Percentiles rank a stretch among this genome's conserved stretches.
Evolutionary conservation across 92 coral and sea anemone species (phyloP).

Genomic region (Heliopora coerulea): DNA sequence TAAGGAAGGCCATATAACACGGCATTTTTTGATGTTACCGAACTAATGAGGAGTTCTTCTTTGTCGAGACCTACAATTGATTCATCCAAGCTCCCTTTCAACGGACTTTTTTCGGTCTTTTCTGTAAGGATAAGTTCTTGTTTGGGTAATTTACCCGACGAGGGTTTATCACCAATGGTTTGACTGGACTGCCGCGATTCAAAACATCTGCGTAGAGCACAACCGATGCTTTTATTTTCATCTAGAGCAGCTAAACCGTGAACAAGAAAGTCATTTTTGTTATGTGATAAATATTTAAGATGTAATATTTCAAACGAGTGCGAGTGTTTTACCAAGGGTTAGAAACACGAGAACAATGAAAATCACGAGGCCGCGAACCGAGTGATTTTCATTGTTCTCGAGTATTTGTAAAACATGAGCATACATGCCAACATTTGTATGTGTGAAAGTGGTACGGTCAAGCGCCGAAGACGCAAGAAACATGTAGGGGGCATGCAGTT

Average conservation of each 20-base stretch:
- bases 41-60: conserved; percentile 59
- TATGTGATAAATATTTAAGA: too few relatives aligned
- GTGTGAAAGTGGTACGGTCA: too few relatives aligned
- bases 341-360: too few relatives aligned
- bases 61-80: conserved; percentile 29
- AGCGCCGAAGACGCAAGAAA: too few relatives aligned
- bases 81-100: conserved; percentile 5
- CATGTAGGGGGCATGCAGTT: too few relatives aligned
- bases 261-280: not conserved
- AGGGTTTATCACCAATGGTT: too few relatives aligned
- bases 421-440: too few relatives aligned
- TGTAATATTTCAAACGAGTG: too few relatives aligned
- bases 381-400: too few relatives aligned
- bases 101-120: conserved; percentile 2
- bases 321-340: too few relatives aligned
- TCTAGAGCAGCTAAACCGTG: conserved; percentile 66
- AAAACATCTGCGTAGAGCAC: conserved; percentile 67
- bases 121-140: conserved; percentile 11
- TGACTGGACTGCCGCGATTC: conserved; percentile 2
- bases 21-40: conserved; percentile 60
- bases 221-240: conserved; percentile 75
- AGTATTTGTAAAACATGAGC: too few relatives aligned
- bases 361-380: too few relatives aligned
- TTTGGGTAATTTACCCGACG: not conserved
- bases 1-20: conserved; percentile 83